Base-by-base conservation (phyloP, 2,888 invertebrate species). In the Plebejus anna region DNA sequence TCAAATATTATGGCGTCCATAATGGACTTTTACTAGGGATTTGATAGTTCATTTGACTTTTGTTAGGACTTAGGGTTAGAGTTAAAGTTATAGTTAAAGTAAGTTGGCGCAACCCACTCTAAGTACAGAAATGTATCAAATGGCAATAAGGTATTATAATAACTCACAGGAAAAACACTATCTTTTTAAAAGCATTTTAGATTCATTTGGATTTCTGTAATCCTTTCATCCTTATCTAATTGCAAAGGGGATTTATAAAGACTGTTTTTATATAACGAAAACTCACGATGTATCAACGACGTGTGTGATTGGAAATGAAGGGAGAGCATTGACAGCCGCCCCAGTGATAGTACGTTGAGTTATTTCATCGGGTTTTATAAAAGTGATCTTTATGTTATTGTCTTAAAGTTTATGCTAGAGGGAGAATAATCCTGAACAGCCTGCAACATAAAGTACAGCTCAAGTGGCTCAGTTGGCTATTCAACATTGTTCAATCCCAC, bases 381-480 rank as follows among this genome's bases (percentile, higher is more conserved):
- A 51, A 16, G 16, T 55, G 55, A 11, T 16, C 16, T 55, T 55
- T 55, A 16, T 55, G 11, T 4, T 4, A 55, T 16, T 55, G 55
- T 16, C 13, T 13, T 55, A 16, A 55, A 55, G 55, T 16, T 55
- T 0, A 11, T 55, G 55, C 13, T 16, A 11, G 55, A 16, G 4
- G 55, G 13, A 55, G 55, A 16, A 55, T 55, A 55, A 16, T 13
- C 55, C 16, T 16, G 55, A 55, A 55, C 55, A 16, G 16, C 13
- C 55, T 55, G 55, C 16, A 22, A 11, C 42, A 47, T 72, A 72
- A 72, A 72, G 42, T 47, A 28, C 72, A 28, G 1, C 51, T 73
- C 73, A 73, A 73, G 73, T 73, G 73, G 28, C 51, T 28, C 72
- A 72, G 72, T 72, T 72, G 72, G 72, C 71, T 72, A 72, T 72